Evolutionary conservation across 1,140 invertebrate genomes (phyloP).

Genomic region (Stenopsyche tienmushanensis): DNA sequence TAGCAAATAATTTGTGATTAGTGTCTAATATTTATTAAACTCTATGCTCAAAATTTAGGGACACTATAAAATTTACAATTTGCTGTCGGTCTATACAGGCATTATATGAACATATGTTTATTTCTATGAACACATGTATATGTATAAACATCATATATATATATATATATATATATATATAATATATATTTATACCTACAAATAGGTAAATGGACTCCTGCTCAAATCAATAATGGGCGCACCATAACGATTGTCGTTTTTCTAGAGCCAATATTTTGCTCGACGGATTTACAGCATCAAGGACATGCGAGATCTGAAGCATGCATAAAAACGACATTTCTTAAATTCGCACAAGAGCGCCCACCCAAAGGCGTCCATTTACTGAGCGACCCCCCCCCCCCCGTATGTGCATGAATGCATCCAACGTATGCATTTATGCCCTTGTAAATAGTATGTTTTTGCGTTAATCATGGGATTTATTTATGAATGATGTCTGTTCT

Average conservation of each 20-base stretch:
- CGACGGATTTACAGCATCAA: too few species aligned
- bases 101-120: not conserved
- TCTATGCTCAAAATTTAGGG: conserved; percentile 42
- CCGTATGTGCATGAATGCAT: too few species aligned
- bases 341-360: not conserved
- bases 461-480: conserved; percentile 37
- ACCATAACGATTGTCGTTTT: not conserved
- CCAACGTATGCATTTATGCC: conserved; percentile 15
- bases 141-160: conserved; percentile 4
- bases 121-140: not conserved
- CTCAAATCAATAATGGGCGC: not conserved
- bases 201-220: not conserved
- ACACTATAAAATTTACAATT: conserved; percentile 35
- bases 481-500: too few species aligned
- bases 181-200: conserved; percentile 20
- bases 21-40: conserved; percentile 41
- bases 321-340: not conserved
- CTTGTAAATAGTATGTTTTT: conserved; percentile 17
- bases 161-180: conserved; percentile 18
- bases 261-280: too few species aligned
- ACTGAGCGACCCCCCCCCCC: too few species aligned
- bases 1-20: conserved; percentile 35
- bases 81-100: conserved; percentile 20
- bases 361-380: not conserved
- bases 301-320: too few species aligned